Percentiles rank a stretch among this genome's conserved stretches.
phyloP scores from a whole-genome alignment of 2,113 vertebrate genomes.

The Tupaia tana region DNA sequence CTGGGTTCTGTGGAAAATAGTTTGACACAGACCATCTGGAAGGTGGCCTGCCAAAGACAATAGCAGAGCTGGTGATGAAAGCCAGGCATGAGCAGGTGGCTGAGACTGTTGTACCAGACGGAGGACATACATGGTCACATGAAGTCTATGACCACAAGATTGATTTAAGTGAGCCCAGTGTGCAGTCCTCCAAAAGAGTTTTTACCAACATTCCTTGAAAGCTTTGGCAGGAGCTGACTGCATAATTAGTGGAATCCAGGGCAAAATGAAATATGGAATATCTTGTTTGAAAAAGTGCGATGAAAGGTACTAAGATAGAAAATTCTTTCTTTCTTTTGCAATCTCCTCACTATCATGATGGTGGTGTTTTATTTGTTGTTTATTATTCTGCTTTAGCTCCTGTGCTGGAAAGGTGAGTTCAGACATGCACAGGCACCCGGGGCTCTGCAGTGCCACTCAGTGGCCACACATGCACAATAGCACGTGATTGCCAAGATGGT shows the following conservation, averaged over 20 bases:
- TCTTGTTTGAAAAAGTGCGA: not conserved
- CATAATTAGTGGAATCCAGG: not conserved
- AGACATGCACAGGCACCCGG: too few species aligned
- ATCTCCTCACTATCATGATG: not conserved
- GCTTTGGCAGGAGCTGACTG: not conserved
- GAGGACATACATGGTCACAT: not conserved
- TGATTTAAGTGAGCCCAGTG: not conserved
- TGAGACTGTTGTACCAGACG: not conserved
- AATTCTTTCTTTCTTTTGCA: not conserved
- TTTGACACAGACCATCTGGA: not conserved
- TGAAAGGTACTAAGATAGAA: not conserved
- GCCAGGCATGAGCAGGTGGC: not conserved
- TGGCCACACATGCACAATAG: rapidly evolving
- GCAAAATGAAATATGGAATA: not conserved
- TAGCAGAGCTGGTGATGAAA: not conserved
- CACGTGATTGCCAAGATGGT: rapidly evolving
- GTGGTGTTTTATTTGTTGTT: not conserved
- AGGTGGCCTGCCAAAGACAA: not conserved
- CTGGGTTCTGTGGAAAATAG: not conserved
- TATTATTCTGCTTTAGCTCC: not conserved
- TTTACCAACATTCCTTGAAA: not conserved
- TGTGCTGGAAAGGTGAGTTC: not conserved
- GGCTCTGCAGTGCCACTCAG: not conserved
- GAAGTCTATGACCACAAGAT: not conserved
- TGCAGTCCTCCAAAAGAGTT: not conserved